Base-by-base conservation (phyloP, 2,888 invertebrate species). In the Apotomis betuletana region DNA sequence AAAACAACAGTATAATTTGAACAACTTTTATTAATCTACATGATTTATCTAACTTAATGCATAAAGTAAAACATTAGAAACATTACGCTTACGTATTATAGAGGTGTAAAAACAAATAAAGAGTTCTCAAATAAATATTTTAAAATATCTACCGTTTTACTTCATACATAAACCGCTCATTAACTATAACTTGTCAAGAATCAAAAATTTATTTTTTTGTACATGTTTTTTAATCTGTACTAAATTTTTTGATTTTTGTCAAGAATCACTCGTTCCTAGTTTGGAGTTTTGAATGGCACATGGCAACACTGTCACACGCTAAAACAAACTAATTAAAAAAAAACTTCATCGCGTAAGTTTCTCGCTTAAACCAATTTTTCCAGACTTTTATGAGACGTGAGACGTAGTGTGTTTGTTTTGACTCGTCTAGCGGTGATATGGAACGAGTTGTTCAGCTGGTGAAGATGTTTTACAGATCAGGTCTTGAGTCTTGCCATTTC, bases 11-110 rank as follows among this genome's bases (percentile, higher is more conserved):
- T 71, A 76, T 73, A 73, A 73, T 84, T 85, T 77, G 75, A 86
- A 86, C 81, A 84, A 83, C 10, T 58, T 84, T 83, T 88, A 86
- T 85, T 87, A 80, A 67, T 81, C 88, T 88, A 88, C 88, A 81
- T 79, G 76, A 80, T 78, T 79, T 78, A 76, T 81, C 82, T 85
- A 84, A 79, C 75, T 78, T 70, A 74, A 70, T 71, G 72, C 77
- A 76, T 76, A 83, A 84, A 85, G 85, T 85, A 87, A 87, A 82
- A 84, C 86, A 87, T 84, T 80, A 85, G 78, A 85, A 75, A 81
- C 81, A 80, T 82, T 83, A 10, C 67, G 46, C 67, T 72, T 72
- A 67, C 58, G 57, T 41, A 69, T 70, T 52, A 75, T 59, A 75
- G 72, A 65, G 51, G 60, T 74, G 75, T 76, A 76, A 62, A 77